Evolutionary conservation across 2,113 vertebrate genomes (phyloP), one percentile per base, ranked within the genome.

Genomic region (Microtus pennsylvanicus): DNA sequence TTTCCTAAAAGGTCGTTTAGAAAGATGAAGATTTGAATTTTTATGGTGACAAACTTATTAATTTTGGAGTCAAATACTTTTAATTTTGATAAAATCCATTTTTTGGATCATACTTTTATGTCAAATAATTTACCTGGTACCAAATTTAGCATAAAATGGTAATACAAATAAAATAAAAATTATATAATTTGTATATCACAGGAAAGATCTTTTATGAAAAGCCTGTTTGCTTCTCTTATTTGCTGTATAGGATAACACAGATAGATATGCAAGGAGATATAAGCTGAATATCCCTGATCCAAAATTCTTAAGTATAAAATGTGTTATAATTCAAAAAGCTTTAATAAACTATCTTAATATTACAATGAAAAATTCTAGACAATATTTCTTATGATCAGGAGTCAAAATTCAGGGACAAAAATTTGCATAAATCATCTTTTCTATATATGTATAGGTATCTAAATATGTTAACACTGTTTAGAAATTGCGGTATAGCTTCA

Each of bases 101-200:
- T 96, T 38, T 35, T 80, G 52, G 35, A 16, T 89, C 1, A 45
- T 75, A 30, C 5, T 80, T 89, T 91, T 72, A n/a, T 58, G 5
- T 72, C 21, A 35, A 33, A 3, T 75, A 4, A 70, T 26, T 75
- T 1, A 33, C 0, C 13, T 90, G 50, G 45, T 16, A 83, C 3
- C 87, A 82, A 95, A 95, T n/a, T 70, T 11, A 89, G 28, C 13
- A 93, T 70, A 90, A 77, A 95, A 70, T 85, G 12, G 4, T 58
- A 80, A n/a, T 30, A 11, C n/a, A 13, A 78, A 86, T 88, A 74
- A 80, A 87, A 55, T 26, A 21, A 21, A 91, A 80, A 76, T 94
- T 63, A 55, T 16, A 47, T 67, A 82, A 58, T 11, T 55, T 96
- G n/a, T 74, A 91, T 13, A 87, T 35, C 28, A 69, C 42, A 69